These are phyloP conservation scores for Heliconius hermathena DNA, from an alignment of 1,140 invertebrate genomes.

Conservation along the genomic window DNA sequence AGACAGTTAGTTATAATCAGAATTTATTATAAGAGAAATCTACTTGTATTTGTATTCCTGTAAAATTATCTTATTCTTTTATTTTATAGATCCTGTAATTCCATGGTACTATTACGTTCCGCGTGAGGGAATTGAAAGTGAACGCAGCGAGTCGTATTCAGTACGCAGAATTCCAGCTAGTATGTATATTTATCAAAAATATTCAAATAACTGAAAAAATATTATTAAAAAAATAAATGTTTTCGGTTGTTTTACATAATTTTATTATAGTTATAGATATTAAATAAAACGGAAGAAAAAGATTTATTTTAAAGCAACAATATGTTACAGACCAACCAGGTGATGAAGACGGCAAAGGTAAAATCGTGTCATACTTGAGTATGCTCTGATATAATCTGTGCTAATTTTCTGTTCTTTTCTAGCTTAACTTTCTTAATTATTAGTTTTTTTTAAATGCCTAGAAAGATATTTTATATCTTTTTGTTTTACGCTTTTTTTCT, in stretches of 20 bases:
- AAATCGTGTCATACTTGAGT: slow-evolving; percentile 36
- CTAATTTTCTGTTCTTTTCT: slow-evolving; percentile 43
- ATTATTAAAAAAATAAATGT: not conserved
- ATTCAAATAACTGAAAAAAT: no score
- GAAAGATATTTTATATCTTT: not conserved
- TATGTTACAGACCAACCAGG: slow-evolving; percentile 66
- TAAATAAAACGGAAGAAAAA: not conserved
- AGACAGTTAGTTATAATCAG: no score
- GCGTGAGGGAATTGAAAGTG: slow-evolving; percentile 89
- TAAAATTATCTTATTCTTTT: no score
- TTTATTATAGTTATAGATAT: slow-evolving; percentile 1
- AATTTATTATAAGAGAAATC: no score
- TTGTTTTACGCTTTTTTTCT: not conserved
- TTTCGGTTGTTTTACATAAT: not conserved
- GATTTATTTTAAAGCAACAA: slow-evolving; percentile 17
- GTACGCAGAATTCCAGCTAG: slow-evolving; percentile 84
- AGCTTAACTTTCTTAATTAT: slow-evolving; percentile 42
- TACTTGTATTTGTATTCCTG: no score
- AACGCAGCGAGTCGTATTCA: slow-evolving; percentile 88
- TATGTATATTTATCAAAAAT: slow-evolving; percentile 56
- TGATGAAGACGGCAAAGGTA: slow-evolving; percentile 72
- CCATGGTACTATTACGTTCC: slow-evolving; percentile 95
- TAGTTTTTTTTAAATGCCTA: slow-evolving; percentile 11
- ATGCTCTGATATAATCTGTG: slow-evolving; percentile 21
- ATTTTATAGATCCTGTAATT: slow-evolving; percentile 87